A percentile compares a stretch with the other conserved stretches of the same genome.
These are phyloP conservation scores for Alviniconcha strummeri DNA, from an alignment of 2,888 invertebrate genomes.

Conservation along the genomic window DNA sequence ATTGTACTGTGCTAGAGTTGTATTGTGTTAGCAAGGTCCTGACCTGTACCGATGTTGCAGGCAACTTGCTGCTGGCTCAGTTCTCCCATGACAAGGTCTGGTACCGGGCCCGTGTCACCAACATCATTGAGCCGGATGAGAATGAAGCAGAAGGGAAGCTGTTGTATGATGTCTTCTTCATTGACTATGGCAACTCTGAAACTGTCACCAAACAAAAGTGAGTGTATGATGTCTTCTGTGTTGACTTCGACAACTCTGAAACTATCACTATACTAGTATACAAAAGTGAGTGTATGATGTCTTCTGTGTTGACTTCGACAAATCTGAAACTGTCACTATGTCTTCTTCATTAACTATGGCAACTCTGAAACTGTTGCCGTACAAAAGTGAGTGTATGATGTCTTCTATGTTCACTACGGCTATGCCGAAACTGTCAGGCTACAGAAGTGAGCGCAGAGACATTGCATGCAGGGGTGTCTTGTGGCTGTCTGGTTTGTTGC, in stretches of 20 bases:
- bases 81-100: conserved; percentile 81
- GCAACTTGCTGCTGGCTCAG: conserved; percentile 76
- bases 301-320: conserved; percentile 89
- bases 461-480: too few relatives aligned
- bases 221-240: conserved; percentile 17
- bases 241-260: too few relatives aligned
- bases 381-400: conserved; percentile 49
- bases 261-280: too few relatives aligned
- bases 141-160: background rate
- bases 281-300: conserved; percentile 71
- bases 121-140: conserved; percentile 66
- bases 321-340: conserved; percentile 79
- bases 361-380: conserved; percentile 70
- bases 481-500: too few relatives aligned
- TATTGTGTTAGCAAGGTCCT: too few relatives aligned
- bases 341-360: background rate
- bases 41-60: conserved; percentile 23
- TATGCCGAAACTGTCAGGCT: too few relatives aligned
- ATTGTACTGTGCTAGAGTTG: too few relatives aligned
- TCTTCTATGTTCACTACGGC: background rate
- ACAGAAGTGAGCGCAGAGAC: conserved; percentile 27
- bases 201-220: conserved; percentile 72
- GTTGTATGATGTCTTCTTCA: conserved; percentile 78
- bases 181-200: conserved; percentile 90
- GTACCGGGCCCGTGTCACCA: conserved; percentile 82